Base-by-base conservation (phyloP, 2,888 invertebrate species). In the Oxytorus armatus region DNA sequence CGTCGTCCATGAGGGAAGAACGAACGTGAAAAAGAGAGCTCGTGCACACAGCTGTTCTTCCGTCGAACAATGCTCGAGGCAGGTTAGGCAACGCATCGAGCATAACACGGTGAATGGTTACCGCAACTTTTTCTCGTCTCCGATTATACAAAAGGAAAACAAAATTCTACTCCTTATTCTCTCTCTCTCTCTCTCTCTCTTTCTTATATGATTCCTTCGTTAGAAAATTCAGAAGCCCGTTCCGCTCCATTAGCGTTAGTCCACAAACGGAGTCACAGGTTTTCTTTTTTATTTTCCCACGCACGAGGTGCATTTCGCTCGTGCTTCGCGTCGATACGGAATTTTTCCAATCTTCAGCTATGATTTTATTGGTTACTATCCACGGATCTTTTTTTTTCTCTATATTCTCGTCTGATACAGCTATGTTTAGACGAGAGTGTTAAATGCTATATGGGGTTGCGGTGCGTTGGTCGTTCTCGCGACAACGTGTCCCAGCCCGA, bases 121-220 rank as follows among this genome's bases (percentile, higher is more conserved):
- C 70, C 59, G 70, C 70, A 70, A 70, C 59, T 70, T 70, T 59
- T 59, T 59, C 49, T 59, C 70, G 49, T 70, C 51, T 33, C 23
- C 2, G 14, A 7, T 25, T 42, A 25, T 44, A 55, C 25, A 25
- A 44, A 10, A 16, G 42, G 7, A 11, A 55, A 39, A 53, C 49
- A 49, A 25, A 7, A 5, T 21, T n/a, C 21, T 47, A 25, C 53
- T 1, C 33, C 14, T 21, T 18, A 16, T 33, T 14, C 23, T 25
- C 16, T 14, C 16, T 51, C 23, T 53, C 7, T 42, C 16, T 29
- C 18, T 51, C 3, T 18, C 8, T 51, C 11, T 49, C 3, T n/a
- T 47, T 44, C 42, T n/a, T n/a, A n/a, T 49, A 36, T 36, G 10
- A 8, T 16, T 36, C 57, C 39, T 51, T 36, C 11, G 10, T n/a